phyloP scores from a whole-genome alignment of 37 sponge, comb jelly and placozoan genomes.

The Axinella damicornis region DNA sequence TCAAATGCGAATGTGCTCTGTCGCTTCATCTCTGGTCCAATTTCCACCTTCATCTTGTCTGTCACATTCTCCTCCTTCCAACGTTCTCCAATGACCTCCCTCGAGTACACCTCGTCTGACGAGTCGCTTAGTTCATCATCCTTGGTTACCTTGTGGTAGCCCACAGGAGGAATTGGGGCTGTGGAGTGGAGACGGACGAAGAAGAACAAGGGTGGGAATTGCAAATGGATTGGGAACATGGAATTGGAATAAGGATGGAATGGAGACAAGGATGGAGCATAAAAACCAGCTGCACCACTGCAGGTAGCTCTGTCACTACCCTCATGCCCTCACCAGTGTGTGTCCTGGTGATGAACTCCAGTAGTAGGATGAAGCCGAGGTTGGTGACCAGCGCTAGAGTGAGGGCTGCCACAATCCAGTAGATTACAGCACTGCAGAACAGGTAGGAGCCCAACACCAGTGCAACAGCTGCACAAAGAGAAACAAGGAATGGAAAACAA shows the following conservation, averaged over 20 bases:
- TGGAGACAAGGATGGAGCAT: too few relatives aligned
- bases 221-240: too few relatives aligned
- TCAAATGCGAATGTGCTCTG: not conserved
- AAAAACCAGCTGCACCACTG: too few relatives aligned
- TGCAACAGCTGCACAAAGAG: conserved; percentile 22
- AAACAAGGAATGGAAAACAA: not conserved
- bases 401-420: conserved; percentile 5
- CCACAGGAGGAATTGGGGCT: conserved; percentile 24
- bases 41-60: not conserved
- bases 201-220: not conserved
- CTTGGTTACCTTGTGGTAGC: conserved; percentile 38
- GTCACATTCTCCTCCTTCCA: not conserved
- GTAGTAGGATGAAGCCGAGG: not conserved
- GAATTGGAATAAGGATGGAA: too few relatives aligned
- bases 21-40: not conserved
- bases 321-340: conserved; percentile 7
- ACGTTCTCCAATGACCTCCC: not conserved
- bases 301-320: too few relatives aligned
- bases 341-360: conserved; percentile 22
- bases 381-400: conserved; percentile 5
- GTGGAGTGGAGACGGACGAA: too few relatives aligned
- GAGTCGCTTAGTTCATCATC: conserved; percentile 24
- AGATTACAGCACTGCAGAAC: conserved; percentile 6
- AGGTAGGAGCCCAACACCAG: conserved; percentile 22
- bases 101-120: conserved; percentile 32